Conservation (phyloP, 2,888 invertebrate genomes). For the Synergus gifuensis region DNA sequence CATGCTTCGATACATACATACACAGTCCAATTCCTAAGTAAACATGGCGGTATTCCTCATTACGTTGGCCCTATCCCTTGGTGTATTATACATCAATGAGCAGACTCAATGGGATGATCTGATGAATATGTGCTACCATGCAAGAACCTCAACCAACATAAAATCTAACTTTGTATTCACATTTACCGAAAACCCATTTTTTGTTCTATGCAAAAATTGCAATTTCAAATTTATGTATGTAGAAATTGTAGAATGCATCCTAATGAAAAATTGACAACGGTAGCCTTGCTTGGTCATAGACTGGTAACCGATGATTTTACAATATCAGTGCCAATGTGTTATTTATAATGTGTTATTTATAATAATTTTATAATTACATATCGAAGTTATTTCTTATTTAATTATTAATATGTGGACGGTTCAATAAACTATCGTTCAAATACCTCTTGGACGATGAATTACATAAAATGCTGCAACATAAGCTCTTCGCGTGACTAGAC, state of each 20-base stretch:
- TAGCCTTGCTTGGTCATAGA: no score
- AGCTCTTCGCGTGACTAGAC: background rate
- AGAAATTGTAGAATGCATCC: no score
- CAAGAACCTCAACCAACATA: background rate
- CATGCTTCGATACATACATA: slow-evolving; percentile 20
- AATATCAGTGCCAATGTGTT: background rate
- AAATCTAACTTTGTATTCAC: background rate
- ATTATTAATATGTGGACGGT: background rate
- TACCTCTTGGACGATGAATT: background rate
- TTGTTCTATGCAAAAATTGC: no score
- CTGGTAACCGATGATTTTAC: no score
- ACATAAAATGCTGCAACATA: background rate
- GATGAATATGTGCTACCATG: background rate
- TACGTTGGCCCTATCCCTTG: slow-evolving; percentile 9
- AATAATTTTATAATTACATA: background rate
- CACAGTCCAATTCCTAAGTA: slow-evolving; percentile 51
- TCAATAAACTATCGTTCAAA: background rate
- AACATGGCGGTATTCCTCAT: slow-evolving; percentile 52
- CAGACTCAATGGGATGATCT: slow-evolving; percentile 9
- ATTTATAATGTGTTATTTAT: background rate
- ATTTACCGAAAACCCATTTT: background rate
- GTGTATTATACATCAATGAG: slow-evolving; percentile 5
- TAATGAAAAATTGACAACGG: no score
- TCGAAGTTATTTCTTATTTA: background rate
- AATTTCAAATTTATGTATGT: no score